Evolutionary conservation across 2,797 vertebrate species (phyloP).

Genomic region (Anniella stebbinsi): DNA sequence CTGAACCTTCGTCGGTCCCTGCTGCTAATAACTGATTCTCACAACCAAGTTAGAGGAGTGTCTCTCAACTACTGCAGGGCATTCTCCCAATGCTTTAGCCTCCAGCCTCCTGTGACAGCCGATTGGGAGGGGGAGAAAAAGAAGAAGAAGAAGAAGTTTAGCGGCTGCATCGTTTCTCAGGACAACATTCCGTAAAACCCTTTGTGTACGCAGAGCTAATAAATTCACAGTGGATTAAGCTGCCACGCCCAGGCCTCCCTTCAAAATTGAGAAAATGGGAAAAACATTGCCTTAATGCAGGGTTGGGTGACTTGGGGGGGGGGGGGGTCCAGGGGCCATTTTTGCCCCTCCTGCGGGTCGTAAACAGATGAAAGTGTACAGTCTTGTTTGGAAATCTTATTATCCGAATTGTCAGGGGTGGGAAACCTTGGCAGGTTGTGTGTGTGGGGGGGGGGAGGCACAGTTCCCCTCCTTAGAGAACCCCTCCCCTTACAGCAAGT

Average conservation of each 20-base stretch:
- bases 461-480: no score
- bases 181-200: conserved; percentile 30
- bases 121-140: conserved; percentile 18
- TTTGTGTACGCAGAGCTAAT: conserved; percentile 22
- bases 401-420: not conserved
- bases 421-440: no score
- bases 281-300: not conserved
- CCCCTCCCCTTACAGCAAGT: no score
- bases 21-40: conserved; percentile 46
- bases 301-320: no score
- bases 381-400: not conserved
- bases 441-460: no score
- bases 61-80: conserved; percentile 34
- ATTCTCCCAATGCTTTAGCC: conserved; percentile 26
- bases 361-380: not conserved
- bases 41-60: conserved; percentile 16
- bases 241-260: not conserved
- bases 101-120: conserved; percentile 45
- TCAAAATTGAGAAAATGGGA: not conserved
- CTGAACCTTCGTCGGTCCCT: conserved; percentile 37
- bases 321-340: no score
- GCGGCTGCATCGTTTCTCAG: not conserved
- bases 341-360: no score
- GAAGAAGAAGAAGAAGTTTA: conserved; percentile 41
- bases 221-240: conserved; percentile 9